Conservation (phyloP, 2,113 vertebrate genomes). For the Catagonus wagneri region DNA sequence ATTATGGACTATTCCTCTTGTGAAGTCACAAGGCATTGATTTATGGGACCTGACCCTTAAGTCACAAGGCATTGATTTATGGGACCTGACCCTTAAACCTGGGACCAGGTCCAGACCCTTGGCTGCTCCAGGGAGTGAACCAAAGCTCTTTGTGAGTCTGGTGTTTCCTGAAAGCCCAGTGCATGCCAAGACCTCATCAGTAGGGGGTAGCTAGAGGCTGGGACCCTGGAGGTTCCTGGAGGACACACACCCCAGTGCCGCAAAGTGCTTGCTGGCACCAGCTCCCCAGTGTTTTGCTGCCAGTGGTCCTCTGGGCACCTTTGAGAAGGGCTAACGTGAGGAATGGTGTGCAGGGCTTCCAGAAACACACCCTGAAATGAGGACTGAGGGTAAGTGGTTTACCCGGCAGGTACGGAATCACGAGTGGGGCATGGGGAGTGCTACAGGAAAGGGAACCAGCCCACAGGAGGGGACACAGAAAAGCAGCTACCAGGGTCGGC, state of each 20-base stretch:
- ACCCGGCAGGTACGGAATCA: background rate
- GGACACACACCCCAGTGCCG: background rate
- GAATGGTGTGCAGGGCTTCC: background rate
- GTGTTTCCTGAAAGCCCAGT: background rate
- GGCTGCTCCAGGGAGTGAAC: accelerated
- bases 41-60: background rate
- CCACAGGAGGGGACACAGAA: accelerated
- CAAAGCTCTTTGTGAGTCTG: background rate
- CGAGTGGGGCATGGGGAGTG: accelerated
- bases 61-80: slow-evolving; percentile 36
- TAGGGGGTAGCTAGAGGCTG: background rate
- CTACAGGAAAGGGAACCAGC: background rate
- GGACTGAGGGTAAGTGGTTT: background rate
- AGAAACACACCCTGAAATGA: background rate
- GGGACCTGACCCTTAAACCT: too few relatives aligned
- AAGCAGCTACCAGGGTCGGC: background rate
- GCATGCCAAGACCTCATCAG: too few relatives aligned
- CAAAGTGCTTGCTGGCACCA: background rate
- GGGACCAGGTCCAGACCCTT: too few relatives aligned
- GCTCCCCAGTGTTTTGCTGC: background rate
- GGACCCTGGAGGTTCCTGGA: background rate
- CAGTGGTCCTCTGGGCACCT: too few relatives aligned
- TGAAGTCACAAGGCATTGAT: slow-evolving; percentile 14
- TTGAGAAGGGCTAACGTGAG: background rate
- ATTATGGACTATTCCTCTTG: background rate